Evolutionary conservation across 2,797 vertebrate genomes (phyloP), one percentile per base, ranked within the genome.

Genomic region (Micropoecilia bifurca): DNA sequence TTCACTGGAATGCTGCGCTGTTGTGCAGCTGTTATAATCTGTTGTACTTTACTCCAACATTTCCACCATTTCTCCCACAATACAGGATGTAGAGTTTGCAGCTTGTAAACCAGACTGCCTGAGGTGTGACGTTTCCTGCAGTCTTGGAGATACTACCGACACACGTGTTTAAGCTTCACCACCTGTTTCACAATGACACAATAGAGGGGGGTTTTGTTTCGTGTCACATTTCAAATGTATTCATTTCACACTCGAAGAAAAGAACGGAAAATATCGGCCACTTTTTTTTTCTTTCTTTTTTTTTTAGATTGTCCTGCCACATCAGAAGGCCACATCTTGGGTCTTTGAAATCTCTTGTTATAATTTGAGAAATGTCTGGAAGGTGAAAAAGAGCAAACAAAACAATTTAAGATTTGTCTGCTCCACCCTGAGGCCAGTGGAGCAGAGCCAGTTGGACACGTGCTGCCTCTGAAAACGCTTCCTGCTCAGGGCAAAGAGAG

Each of bases 391-490:
- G 80, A 45, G 80, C 33, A 75, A 76, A 77, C 69, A 78, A 74
- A 82, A 63, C 84, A 76, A 80, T 76, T 76, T 85, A 71, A 61
- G 78, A 82, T 81, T 77, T 86, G 83, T 85, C 77, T 89, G 79
- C 81, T 85, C 86, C 85, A 87, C 89, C 87, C 88, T 77, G 72
- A 85, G 81, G 89, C 84, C 43, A 85, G 82, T 76, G 78, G 78
- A 90, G 82, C 80, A 81, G 87, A 90, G 81, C 71, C 87, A 88
- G 81, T 87, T 69, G 82, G 91, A 92, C 88, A 75, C 86, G 83
- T 79, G 78, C 87, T 87, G 84, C 84, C 85, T 90, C 84, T 91
- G 87, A 94, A 91, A 91, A 85, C 79, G 87, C 93, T 94, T 94
- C 91, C 92, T 94, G 89, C 87, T 91, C 80, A 86, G 88, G 78